Percentiles rank a stretch among this genome's conserved stretches.
Evolutionary conservation across 2,888 invertebrate species (phyloP).

Genomic region (Drosophila dives): DNA sequence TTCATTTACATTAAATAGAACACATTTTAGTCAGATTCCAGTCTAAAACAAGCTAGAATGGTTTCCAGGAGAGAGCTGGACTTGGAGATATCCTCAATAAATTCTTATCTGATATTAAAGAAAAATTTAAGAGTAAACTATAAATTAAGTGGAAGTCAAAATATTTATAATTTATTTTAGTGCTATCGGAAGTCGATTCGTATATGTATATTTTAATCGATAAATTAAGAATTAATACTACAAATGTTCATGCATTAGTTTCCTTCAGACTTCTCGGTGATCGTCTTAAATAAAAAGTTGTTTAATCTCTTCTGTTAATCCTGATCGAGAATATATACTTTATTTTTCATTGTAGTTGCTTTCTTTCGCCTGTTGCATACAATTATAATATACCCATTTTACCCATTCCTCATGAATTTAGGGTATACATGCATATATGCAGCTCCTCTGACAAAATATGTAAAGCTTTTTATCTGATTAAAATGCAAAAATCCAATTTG

Average conservation of each 20-base stretch:
- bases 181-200: background rate
- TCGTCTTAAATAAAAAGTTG: fast-evolving
- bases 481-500: conserved; percentile 76
- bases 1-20: conserved; percentile 48
- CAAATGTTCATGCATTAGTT: background rate
- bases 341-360: background rate
- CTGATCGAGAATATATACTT: background rate
- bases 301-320: fast-evolving
- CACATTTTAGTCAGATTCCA: conserved; percentile 38
- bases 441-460: conserved; percentile 32
- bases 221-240: background rate
- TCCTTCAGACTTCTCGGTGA: background rate
- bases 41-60: background rate
- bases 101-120: background rate
- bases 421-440: conserved; percentile 4
- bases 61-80: background rate
- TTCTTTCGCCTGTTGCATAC: background rate
- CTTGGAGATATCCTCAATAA: background rate
- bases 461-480: conserved; percentile 76
- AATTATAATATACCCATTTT: background rate
- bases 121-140: background rate
- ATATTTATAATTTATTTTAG: too few species aligned
- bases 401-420: background rate
- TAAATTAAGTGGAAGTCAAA: background rate
- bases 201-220: background rate